Evolutionary conservation across 2,113 vertebrate species (phyloP).

Genomic region (Pollachius pollachius): DNA sequence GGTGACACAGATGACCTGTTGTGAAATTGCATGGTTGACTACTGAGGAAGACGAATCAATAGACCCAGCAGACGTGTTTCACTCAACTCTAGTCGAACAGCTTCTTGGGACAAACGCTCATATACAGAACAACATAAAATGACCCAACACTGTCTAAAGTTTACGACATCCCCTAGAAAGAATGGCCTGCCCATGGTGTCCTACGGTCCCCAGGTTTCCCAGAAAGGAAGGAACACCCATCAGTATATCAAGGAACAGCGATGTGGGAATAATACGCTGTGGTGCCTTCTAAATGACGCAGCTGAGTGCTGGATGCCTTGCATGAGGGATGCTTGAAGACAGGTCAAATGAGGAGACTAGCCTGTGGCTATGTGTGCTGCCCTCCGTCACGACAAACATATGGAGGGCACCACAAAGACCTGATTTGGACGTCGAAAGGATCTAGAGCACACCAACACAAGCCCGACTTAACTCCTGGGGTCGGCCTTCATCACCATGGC

Average conservation of each 20-base stretch:
- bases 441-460: constrained; percentile 11
- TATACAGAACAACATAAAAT: constrained; percentile 11
- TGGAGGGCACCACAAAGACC: no score
- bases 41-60: not conserved
- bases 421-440: constrained; percentile 19
- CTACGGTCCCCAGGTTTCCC: not conserved
- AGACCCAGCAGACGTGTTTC: not conserved
- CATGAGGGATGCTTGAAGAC: constrained; percentile 14
- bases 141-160: constrained; percentile 19
- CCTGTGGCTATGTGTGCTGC: not conserved
- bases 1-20: constrained; percentile 10
- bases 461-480: constrained; percentile 19
- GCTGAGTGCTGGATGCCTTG: constrained; percentile 10
- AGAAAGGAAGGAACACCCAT: not conserved
- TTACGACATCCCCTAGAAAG: constrained; percentile 7
- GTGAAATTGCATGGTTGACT: not conserved
- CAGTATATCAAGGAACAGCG: not conserved
- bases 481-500: constrained; percentile 18
- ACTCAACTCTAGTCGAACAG: not conserved
- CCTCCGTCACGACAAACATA: no score
- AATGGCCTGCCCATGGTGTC: not conserved
- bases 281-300: constrained; percentile 9
- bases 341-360: constrained; percentile 26
- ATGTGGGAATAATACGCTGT: constrained; percentile 6
- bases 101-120: not conserved